Evolutionary conservation across 2,113 vertebrate species (phyloP), one percentile per base, ranked within the genome.

Genomic region (Corythornis cristatus): DNA sequence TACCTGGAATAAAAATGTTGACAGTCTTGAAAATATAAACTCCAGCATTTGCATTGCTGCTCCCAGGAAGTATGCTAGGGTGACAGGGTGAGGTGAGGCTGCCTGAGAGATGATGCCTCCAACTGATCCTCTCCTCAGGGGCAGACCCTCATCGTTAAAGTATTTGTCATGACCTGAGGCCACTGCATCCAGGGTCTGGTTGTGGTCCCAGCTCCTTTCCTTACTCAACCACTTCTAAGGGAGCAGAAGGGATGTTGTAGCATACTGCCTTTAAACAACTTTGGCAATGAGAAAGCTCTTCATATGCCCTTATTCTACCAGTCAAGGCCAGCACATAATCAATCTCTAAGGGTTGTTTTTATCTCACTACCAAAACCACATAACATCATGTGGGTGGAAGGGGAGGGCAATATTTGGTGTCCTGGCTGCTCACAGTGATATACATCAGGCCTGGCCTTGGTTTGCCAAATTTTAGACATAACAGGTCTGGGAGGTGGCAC

Each of bases 151-250:
- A 46, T 29, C n/a, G 33, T 77, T 3, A 3, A 53, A 68, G 14
- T 9, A 29, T 31, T 56, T 85, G n/a, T 22, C 1, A 0, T 37
- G 31, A 56, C 5, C 17, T 1, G 1, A 6, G 6, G 9, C 13
- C 28, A 85, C 9, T 45, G n/a, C 25, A 68, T 3, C 16, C 1
- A 3, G 8, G 22, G 7, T 12, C 11, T 45, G 9, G 4, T 17
- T 88, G 37, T 51, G 25, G 15, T 56, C 15, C 12, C 23, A 48
- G 15, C 23, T 93, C 51, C 45, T 54, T 68, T 60, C 35, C 19
- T 20, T 11, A 83, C 18, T 2, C n/a, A 70, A 18, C 3, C 1
- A 37, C 26, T 71, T 64, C 68, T 48, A 54, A 70, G 31, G 18
- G 13, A 58, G 64, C 42, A 50, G 45, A 57, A 46, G 5, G 6